Evolutionary conservation across 2,888 invertebrate species (phyloP), one percentile per base, ranked within the genome.

Genomic region (Pheosia tremula): DNA sequence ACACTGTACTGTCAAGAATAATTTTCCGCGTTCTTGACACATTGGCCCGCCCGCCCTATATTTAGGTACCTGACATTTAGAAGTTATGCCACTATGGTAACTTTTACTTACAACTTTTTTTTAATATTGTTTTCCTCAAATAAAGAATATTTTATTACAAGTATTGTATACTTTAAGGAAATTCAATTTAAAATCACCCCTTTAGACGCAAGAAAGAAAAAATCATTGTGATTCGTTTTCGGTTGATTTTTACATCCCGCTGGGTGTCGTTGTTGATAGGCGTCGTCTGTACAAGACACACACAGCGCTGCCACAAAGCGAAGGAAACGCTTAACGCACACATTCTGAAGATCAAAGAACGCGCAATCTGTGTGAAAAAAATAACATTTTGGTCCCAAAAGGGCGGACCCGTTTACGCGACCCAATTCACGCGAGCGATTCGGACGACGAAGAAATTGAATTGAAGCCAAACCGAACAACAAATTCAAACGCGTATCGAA

Each of bases 401-500:
- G 93, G 93, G 92, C 91, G 92, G 93, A 85, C 90, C 92, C 91
- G 91, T 89, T 92, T 92, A 90, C 90, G 93, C 93, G 93, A 91
- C 91, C 93, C 92, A 93, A 93, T 93, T 93, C 91, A 91, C 91
- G 90, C 89, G 90, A 91, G 83, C 89, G 84, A 86, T 86, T 87
- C 83, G 86, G 89, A 87, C 89, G 87, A 78, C 82, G 88, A 92
- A 92, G 92, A 92, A 93, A 93, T 93, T 90, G 91, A 93, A 93
- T 93, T 91, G 91, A 91, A 90, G 86, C 82, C 77, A 74, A 70
- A 67, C 84, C 88, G 80, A 90, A 92, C 91, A 91, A 92, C 93
- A 90, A 91, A 93, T 90, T 90, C 88, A 83, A 91, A 93, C 89
- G 93, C 93, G 93, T 93, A 91, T 93, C 93, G 93, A 93, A 93